Conservation (phyloP, 1,140 invertebrate genomes). For the Atta cephalotes region DNA sequence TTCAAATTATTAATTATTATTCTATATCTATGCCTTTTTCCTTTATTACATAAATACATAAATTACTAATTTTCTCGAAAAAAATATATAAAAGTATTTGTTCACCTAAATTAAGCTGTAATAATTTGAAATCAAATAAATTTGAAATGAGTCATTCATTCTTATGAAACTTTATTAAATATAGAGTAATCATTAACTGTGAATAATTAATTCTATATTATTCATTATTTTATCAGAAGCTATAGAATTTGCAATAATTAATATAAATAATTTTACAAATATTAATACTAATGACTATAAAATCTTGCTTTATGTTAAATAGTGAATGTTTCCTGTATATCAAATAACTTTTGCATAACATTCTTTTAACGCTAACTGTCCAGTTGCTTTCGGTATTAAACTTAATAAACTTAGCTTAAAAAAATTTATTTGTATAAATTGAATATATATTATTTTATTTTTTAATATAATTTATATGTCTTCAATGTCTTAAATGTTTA, state of each 20-base stretch:
- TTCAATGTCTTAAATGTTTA: too few species aligned
- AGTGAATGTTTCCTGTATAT: background rate
- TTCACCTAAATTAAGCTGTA: background rate
- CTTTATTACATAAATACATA: background rate
- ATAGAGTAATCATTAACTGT: background rate
- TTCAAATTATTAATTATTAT: background rate
- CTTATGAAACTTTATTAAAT: background rate
- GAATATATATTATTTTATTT: too few species aligned
- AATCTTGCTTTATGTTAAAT: background rate
- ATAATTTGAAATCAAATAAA: background rate
- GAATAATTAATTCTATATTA: constrained; percentile 10
- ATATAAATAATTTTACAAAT: background rate
- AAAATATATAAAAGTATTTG: background rate
- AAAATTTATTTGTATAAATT: too few species aligned
- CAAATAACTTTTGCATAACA: background rate
- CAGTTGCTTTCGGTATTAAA: too few species aligned
- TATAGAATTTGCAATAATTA: background rate
- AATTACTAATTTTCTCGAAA: background rate
- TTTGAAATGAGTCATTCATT: background rate
- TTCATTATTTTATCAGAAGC: background rate
- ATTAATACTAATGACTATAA: background rate
- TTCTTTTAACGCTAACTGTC: background rate
- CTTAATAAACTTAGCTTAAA: too few species aligned
- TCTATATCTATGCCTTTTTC: background rate
- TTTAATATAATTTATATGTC: too few species aligned